Base-by-base conservation (phyloP, 2,888 invertebrate genomes). In the Hecatera dysodea region DNA sequence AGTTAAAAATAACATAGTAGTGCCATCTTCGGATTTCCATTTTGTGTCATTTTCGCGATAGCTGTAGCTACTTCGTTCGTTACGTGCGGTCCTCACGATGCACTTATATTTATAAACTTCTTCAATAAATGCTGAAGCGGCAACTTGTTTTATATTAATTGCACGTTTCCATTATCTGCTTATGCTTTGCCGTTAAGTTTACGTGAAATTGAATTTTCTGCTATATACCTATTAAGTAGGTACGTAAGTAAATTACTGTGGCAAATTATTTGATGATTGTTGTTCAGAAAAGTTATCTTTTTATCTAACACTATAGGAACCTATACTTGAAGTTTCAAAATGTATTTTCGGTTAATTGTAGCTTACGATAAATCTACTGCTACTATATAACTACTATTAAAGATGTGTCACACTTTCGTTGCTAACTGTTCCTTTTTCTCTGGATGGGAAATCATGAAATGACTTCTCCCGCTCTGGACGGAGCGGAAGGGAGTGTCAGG, bases 1-100 rank as follows among this genome's bases (percentile, higher is more conserved):
- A 93, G 87, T 89, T 92, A 93, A 93, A 85, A 80, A 91, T 81
- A 75, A 92, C 66, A 81, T 83, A 92, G 86, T 80, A 89, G 79
- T 88, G 87, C 88, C 89, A 90, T 84, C 83, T 85, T 75, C 87
- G 85, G 87, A 92, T 90, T 91, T 93, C 93, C 95, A 95, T 95
- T 93, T 94, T 95, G 83, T 83, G 90, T 83, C 95, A 95, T 95
- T 90, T 93, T 95, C 83, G 80, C 71, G 74, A 81, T 36, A 57
- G 39, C 69, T 85, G 75, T 73, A 83, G 76, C 78, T 65, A 83
- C 75, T 77, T 53, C 50, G 72, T 75, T 79, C 76, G 80, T 80
- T 77, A 77, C 83, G 75, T 81, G 82, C 83, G 81, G 82, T 83
- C 77, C 82, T 44, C 42, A 27, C 39, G 44, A 85, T 87, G 80